Conservation (phyloP, 1,140 invertebrate genomes). For the Halictus rubicundus region DNA sequence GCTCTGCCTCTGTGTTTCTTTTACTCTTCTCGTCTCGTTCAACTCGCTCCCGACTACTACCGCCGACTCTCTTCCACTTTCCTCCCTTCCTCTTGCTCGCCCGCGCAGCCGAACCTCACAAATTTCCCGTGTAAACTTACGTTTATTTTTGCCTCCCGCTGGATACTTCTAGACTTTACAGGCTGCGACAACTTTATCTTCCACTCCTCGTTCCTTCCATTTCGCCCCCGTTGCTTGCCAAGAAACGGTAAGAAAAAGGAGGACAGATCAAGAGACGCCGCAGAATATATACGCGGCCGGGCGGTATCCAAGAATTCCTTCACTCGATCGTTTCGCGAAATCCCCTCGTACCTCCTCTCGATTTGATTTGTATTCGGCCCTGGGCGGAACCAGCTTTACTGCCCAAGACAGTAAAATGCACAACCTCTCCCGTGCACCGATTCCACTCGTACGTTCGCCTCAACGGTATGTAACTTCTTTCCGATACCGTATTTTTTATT, state of each 20-base stretch:
- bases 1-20: constrained; percentile 17
- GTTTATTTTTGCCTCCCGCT: constrained; percentile 20
- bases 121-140: constrained; percentile 41
- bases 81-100: background rate
- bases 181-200: constrained; percentile 35
- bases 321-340: constrained; percentile 41
- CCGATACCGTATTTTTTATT: background rate
- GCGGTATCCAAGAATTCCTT: constrained; percentile 37
- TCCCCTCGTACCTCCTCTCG: constrained; percentile 33
- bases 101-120: background rate
- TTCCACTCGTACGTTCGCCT: constrained; percentile 12
- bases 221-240: constrained; percentile 9
- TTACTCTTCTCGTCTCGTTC: background rate
- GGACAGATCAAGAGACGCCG: constrained; percentile 13
- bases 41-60: constrained; percentile 12
- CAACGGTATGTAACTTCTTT: background rate
- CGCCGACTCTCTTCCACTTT: background rate
- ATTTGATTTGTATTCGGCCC: constrained; percentile 46
- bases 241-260: constrained; percentile 13
- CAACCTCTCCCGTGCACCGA: constrained; percentile 28
- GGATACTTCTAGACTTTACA: constrained; percentile 1
- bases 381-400: constrained; percentile 31
- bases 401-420: constrained; percentile 43
- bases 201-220: constrained; percentile 19
- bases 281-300: constrained; percentile 13